Percentiles rank a stretch among this genome's conserved stretches.
Evolutionary conservation across 2,888 invertebrate species (phyloP).

Genomic region (Malthinus seriepunctatus): DNA sequence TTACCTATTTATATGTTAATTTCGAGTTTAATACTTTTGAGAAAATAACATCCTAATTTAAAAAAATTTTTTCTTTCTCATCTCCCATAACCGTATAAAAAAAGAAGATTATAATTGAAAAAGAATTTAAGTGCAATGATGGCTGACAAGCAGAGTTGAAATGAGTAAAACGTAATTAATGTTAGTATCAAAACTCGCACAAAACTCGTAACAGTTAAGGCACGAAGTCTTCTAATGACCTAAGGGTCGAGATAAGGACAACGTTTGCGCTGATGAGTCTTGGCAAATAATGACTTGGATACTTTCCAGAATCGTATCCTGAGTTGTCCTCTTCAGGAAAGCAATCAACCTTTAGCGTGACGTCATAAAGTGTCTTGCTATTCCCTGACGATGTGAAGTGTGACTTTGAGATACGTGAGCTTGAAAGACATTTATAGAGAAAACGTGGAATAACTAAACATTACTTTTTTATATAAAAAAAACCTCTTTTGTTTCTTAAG

Average conservation of each 20-base stretch:
- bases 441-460: slow-evolving; percentile 19
- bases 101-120: slow-evolving; percentile 6
- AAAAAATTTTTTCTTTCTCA: no score
- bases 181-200: slow-evolving; percentile 22
- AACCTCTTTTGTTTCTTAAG: no score
- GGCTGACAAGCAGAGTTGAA: slow-evolving; percentile 9
- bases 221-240: slow-evolving; percentile 30
- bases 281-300: slow-evolving; percentile 51
- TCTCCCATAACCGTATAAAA: no score
- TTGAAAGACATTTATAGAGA: slow-evolving; percentile 28
- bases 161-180: slow-evolving; percentile 18
- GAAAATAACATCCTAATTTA: no score
- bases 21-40: no score
- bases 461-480: no score
- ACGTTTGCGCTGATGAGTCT: slow-evolving; percentile 50
- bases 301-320: slow-evolving; percentile 42
- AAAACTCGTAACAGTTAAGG: slow-evolving; percentile 24
- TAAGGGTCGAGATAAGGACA: slow-evolving; percentile 36
- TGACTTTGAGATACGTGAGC: slow-evolving; percentile 34
- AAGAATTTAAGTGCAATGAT: slow-evolving; percentile 4
- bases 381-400: slow-evolving; percentile 33
- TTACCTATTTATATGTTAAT: no score
- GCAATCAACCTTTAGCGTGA: slow-evolving; percentile 56
- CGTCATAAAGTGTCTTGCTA: slow-evolving; percentile 47
- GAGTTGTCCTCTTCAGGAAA: slow-evolving; percentile 43